These are phyloP conservation scores for Euphydryas editha DNA, from an alignment of 2,888 invertebrate species.

Conservation along the genomic window DNA sequence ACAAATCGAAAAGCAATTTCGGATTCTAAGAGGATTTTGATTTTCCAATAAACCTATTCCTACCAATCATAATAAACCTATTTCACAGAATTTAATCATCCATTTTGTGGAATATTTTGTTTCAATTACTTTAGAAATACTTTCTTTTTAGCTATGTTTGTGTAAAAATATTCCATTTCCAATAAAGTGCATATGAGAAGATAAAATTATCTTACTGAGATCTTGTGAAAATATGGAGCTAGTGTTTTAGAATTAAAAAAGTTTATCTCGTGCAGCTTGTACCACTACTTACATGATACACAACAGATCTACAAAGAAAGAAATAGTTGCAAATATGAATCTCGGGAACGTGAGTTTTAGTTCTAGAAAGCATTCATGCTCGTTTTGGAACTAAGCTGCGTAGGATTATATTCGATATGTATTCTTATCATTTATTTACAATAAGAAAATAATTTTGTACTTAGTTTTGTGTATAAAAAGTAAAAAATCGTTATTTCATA, in stretches of 20 bases:
- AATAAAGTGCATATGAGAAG: too few species aligned
- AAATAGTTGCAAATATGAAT: conserved; percentile 26
- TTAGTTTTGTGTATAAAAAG: too few species aligned
- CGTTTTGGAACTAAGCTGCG: neutral
- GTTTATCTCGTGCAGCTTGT: conserved; percentile 21
- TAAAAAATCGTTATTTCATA: too few species aligned
- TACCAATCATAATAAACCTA: conserved; percentile 7
- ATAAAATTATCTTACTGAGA: too few species aligned
- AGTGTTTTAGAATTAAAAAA: conserved; percentile 33
- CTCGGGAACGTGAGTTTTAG: conserved; percentile 18
- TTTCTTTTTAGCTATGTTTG: neutral
- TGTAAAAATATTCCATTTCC: neutral
- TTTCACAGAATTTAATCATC: neutral
- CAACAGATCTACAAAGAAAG: conserved; percentile 31
- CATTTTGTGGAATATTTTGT: neutral
- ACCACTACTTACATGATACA: conserved; percentile 26
- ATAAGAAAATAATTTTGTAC: neutral
- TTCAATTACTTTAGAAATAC: too few species aligned
- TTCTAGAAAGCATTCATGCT: neutral
- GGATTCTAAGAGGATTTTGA: neutral
- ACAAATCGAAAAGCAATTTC: conserved; percentile 8
- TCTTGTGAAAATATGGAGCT: conserved; percentile 14
- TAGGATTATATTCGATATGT: neutral
- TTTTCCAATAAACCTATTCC: conserved; percentile 17
- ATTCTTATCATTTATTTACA: too few species aligned